A percentile compares a stretch with the other conserved stretches of the same genome.
phyloP scores from a whole-genome alignment of 2,113 vertebrate species.

The Halcyon senegalensis region DNA sequence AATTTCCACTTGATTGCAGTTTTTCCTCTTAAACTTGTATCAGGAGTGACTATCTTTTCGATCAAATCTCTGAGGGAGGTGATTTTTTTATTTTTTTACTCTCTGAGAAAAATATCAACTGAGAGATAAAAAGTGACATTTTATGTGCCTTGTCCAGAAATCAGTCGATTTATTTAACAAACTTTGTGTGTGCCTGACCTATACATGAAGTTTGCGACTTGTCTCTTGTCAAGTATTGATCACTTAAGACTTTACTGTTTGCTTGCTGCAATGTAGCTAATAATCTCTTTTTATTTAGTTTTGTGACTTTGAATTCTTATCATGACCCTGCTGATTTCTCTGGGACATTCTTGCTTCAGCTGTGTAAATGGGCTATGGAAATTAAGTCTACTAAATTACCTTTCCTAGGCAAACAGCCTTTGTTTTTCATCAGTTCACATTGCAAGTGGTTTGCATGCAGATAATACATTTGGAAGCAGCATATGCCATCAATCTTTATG shows the following conservation, averaged over 20 bases:
- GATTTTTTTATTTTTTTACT: constrained; percentile 46
- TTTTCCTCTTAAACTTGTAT: constrained; percentile 74
- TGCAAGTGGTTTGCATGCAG: constrained; percentile 79
- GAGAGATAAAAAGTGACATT: constrained; percentile 80
- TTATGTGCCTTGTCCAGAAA: constrained; percentile 73
- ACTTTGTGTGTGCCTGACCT: constrained; percentile 69
- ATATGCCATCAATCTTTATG: constrained; percentile 83
- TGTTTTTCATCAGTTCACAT: constrained; percentile 75
- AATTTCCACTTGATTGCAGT: constrained; percentile 81
- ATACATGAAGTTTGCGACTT: constrained; percentile 74
- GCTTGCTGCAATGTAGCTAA: constrained; percentile 72
- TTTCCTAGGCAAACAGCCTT: constrained; percentile 69
- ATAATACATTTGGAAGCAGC: constrained; percentile 63
- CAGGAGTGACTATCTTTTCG: constrained; percentile 73
- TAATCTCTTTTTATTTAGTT: constrained; percentile 80
- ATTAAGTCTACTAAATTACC: constrained; percentile 70
- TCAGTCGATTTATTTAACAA: constrained; percentile 76
- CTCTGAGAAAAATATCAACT: constrained; percentile 76
- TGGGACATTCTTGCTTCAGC: constrained; percentile 70
- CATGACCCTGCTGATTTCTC: constrained; percentile 79
- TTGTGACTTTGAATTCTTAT: constrained; percentile 81
- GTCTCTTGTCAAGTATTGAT: constrained; percentile 79
- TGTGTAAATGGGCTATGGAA: constrained; percentile 76
- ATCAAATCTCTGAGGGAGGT: constrained; percentile 74
- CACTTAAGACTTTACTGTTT: constrained; percentile 76